phyloP scores from a whole-genome alignment of 2,113 vertebrate species.

The Peucedramus taeniatus region DNA sequence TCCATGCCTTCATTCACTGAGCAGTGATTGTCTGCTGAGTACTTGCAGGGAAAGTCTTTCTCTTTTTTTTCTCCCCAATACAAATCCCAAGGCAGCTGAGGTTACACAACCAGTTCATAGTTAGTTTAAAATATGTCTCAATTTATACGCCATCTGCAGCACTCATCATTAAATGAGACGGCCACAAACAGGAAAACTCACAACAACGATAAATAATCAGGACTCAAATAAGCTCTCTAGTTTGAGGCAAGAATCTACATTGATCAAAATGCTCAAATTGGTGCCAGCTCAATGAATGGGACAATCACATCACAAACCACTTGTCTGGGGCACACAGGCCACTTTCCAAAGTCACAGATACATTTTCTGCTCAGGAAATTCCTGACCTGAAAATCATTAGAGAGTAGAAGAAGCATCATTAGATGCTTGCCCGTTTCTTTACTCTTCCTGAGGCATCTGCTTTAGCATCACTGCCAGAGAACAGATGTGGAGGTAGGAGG shows the following conservation, averaged over 20 bases:
- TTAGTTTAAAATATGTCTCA: constrained; percentile 60
- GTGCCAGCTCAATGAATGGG: constrained; percentile 34
- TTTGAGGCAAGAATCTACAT: constrained; percentile 27
- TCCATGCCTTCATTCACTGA: constrained; percentile 52
- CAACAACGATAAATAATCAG: constrained; percentile 25
- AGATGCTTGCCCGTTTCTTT: not conserved
- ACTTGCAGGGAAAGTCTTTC: constrained; percentile 34
- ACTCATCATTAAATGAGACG: constrained; percentile 24
- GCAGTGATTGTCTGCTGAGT: constrained; percentile 40
- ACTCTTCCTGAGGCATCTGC: not conserved
- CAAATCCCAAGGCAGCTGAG: constrained; percentile 52
- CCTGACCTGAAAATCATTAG: constrained; percentile 1
- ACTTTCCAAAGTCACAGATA: constrained; percentile 2
- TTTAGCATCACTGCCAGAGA: not conserved
- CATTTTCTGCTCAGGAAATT: constrained; percentile 8
- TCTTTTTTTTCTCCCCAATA: not conserved
- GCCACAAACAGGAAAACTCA: constrained; percentile 55
- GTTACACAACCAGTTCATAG: constrained; percentile 49
- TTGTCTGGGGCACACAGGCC: constrained; percentile 1
- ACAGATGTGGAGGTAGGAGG: not conserved
- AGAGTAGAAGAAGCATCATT: not conserved
- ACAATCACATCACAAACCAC: constrained; percentile 30
- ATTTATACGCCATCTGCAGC: constrained; percentile 56
- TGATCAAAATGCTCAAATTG: constrained; percentile 20
- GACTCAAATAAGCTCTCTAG: constrained; percentile 10